phyloP scores from a whole-genome alignment of 2,113 vertebrate species.

The Psettodes erumei region DNA sequence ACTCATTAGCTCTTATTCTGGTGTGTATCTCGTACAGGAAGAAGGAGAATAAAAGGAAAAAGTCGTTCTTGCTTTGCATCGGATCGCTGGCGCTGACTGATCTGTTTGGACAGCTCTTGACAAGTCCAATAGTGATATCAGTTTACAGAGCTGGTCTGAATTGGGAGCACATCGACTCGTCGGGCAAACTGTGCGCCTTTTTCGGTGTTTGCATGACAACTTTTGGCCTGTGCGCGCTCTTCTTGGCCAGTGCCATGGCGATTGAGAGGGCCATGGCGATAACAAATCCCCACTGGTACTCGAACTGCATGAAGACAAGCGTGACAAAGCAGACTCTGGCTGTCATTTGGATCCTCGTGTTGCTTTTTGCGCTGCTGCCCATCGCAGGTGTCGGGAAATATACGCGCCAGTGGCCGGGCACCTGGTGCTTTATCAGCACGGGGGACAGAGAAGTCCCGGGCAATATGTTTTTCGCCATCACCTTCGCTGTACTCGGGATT shows the following conservation, averaged over 20 bases:
- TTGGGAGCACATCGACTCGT: slow-evolving; percentile 88
- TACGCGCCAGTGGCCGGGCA: slow-evolving; percentile 93
- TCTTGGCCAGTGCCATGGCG: slow-evolving; percentile 94
- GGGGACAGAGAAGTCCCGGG: slow-evolving; percentile 73
- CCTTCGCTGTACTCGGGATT: slow-evolving; percentile 90
- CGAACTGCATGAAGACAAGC: slow-evolving; percentile 89
- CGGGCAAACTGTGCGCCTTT: slow-evolving; percentile 88
- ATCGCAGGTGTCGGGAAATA: slow-evolving; percentile 89
- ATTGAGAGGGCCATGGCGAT: slow-evolving; percentile 92
- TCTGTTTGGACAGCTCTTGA: slow-evolving; percentile 92
- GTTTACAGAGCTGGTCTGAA: slow-evolving; percentile 86
- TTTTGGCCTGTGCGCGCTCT: slow-evolving; percentile 93
- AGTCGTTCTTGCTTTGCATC: slow-evolving; percentile 94
- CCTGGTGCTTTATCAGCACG: slow-evolving; percentile 95
- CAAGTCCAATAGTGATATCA: slow-evolving; percentile 93
- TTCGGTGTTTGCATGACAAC: slow-evolving; percentile 95
- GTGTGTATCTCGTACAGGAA: slow-evolving; percentile 89
- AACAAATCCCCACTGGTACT: slow-evolving; percentile 93
- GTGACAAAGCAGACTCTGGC: slow-evolving; percentile 85
- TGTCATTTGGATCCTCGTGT: slow-evolving; percentile 84
- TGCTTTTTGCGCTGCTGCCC: slow-evolving; percentile 90
- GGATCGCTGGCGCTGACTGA: slow-evolving; percentile 93
- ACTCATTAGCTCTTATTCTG: slow-evolving; percentile 90
- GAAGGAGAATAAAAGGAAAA: slow-evolving; percentile 88
- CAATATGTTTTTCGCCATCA: slow-evolving; percentile 86